phyloP scores from a whole-genome alignment of 2,888 invertebrate genomes.

The Ctenicera cuprea region DNA sequence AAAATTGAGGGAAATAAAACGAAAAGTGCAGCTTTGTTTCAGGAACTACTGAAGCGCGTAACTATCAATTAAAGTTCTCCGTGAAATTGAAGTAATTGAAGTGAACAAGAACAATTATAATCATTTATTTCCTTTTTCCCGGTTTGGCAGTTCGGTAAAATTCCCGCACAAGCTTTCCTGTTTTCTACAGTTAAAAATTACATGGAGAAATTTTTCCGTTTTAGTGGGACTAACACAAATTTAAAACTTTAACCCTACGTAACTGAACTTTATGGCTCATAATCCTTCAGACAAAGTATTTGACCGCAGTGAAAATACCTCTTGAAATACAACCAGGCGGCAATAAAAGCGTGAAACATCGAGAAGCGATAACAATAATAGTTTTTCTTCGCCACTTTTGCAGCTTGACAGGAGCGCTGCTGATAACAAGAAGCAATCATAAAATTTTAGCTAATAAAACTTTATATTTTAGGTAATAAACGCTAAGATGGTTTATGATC shows the following conservation, averaged over 20 bases:
- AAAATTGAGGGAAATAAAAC: conserved; percentile 33
- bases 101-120: conserved; percentile 45
- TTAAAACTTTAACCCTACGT: conserved; percentile 1
- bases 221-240: not conserved
- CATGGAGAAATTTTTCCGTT: not conserved
- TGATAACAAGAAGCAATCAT: conserved; percentile 41
- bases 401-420: conserved; percentile 12
- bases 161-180: not conserved
- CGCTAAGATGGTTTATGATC: conserved; percentile 18
- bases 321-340: conserved; percentile 19
- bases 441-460: conserved; percentile 41
- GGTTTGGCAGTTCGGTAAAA: not conserved
- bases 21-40: conserved; percentile 32
- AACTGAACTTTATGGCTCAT: conserved; percentile 31
- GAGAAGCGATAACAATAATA: conserved; percentile 42
- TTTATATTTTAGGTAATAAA: conserved; percentile 43
- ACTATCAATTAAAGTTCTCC: conserved; percentile 50
- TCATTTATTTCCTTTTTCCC: conserved; percentile 36
- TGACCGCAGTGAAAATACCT: conserved; percentile 24
- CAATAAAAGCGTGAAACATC: conserved; percentile 40
- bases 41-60: conserved; percentile 39
- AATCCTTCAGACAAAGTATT: conserved; percentile 30
- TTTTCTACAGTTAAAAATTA: conserved; percentile 4
- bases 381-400: conserved; percentile 27
- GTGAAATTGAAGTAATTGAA: conserved; percentile 46